Percentiles rank a stretch among this genome's conserved stretches.
Evolutionary conservation across 1,140 invertebrate genomes (phyloP).

Genomic region (Tetramorium simillimum): DNA sequence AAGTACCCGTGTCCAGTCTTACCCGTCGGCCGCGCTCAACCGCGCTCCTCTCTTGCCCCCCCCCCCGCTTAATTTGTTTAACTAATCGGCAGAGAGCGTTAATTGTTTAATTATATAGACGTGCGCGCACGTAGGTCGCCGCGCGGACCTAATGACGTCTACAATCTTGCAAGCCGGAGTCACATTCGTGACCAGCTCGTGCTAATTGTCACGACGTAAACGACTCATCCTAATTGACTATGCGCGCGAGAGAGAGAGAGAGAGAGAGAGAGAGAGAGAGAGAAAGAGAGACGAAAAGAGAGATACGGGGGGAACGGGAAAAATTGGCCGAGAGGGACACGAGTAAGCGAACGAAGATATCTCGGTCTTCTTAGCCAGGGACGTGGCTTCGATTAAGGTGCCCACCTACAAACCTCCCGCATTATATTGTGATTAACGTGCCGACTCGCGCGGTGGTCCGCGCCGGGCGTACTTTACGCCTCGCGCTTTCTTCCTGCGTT

Average conservation of each 20-base stretch:
- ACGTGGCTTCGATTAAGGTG: constrained; percentile 68
- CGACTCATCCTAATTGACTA: constrained; percentile 66
- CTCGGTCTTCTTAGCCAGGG: constrained; percentile 39
- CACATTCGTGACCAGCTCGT: constrained; percentile 61
- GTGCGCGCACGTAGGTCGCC: constrained; percentile 21
- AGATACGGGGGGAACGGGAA: neutral
- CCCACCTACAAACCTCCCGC: constrained; percentile 66
- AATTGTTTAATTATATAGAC: constrained; percentile 78
- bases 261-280: neutral
- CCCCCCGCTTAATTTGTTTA: constrained; percentile 77
- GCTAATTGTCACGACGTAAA: constrained; percentile 72
- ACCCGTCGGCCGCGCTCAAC: constrained; percentile 6
- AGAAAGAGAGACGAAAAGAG: neutral
- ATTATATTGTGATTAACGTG: constrained; percentile 73
- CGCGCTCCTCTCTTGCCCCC: constrained; percentile 20
- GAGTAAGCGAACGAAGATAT: constrained; percentile 54
- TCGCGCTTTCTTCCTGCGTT: constrained; percentile 11
- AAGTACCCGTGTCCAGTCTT: constrained; percentile 6
- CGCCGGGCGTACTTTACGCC: constrained; percentile 18
- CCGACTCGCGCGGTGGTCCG: constrained; percentile 67
- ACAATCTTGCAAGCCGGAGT: neutral
- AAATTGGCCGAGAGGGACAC: constrained; percentile 22
- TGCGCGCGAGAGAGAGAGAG: constrained; percentile 11
- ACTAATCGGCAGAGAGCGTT: constrained; percentile 75
- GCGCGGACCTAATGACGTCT: constrained; percentile 49